Evolutionary conservation across 2,797 vertebrate species (phyloP).

Genomic region (Labroides dimidiatus): DNA sequence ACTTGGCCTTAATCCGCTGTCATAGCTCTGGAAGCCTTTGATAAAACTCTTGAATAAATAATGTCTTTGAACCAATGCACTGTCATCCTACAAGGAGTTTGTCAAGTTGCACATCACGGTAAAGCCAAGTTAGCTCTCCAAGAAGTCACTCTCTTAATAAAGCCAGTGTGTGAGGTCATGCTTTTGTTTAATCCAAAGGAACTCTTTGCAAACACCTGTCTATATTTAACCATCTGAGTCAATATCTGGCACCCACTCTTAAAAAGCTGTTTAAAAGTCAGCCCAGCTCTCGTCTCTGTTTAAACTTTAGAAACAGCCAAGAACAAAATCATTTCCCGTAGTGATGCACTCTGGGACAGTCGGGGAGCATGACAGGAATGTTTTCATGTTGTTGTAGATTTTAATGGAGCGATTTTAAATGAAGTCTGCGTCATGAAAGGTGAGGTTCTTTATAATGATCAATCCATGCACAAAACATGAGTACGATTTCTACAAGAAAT

Average conservation of each 20-base stretch:
- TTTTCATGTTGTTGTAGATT: neutral
- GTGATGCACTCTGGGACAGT: constrained; percentile 18
- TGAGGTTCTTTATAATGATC: constrained; percentile 14
- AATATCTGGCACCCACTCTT: constrained; percentile 35
- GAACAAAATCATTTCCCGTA: constrained; percentile 19
- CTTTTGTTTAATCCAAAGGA: constrained; percentile 8
- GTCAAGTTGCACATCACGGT: no score
- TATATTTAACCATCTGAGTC: constrained; percentile 22
- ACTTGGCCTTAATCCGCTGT: no score
- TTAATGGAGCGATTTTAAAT: neutral
- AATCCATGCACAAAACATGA: constrained; percentile 1
- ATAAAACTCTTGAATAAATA: neutral
- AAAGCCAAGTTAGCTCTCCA: constrained; percentile 17
- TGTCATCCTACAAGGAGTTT: no score
- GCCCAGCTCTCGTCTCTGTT: constrained; percentile 18
- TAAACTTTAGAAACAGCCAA: constrained; percentile 28
- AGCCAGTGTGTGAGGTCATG: constrained; percentile 6
- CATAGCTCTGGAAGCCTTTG: neutral
- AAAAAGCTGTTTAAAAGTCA: constrained; percentile 32
- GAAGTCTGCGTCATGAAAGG: constrained; percentile 24
- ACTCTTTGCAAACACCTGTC: constrained; percentile 17
- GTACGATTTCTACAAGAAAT: constrained; percentile 47
- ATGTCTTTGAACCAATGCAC: no score
- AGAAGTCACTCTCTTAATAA: neutral
- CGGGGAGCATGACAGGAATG: constrained; percentile 10